These are phyloP conservation scores for Salvelinus sp. DNA, from an alignment of 2,113 vertebrate genomes.

Conservation along the genomic window DNA sequence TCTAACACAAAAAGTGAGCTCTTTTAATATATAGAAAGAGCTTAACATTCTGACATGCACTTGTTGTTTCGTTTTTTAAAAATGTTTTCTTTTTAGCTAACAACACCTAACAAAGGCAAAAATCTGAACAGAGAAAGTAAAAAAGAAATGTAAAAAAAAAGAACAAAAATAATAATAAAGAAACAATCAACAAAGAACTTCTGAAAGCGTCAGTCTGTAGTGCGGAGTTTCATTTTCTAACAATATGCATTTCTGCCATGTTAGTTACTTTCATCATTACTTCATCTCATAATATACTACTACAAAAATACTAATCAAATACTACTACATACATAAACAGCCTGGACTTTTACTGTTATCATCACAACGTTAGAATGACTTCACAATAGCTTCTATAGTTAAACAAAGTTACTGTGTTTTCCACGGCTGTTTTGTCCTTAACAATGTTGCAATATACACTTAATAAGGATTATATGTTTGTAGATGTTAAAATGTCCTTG, in stretches of 20 bases:
- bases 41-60: slow-evolving; percentile 33
- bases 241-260: slow-evolving; percentile 17
- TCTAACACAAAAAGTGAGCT: slow-evolving; percentile 25
- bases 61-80: slow-evolving; percentile 11
- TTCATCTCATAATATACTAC: slow-evolving; percentile 20
- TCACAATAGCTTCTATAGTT: slow-evolving; percentile 20
- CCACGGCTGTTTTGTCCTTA: slow-evolving; percentile 9
- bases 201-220: slow-evolving; percentile 9
- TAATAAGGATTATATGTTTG: slow-evolving; percentile 24
- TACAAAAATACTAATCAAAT: slow-evolving; percentile 11
- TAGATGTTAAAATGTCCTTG: slow-evolving; percentile 17
- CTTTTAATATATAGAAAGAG: slow-evolving; percentile 9
- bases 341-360: slow-evolving; percentile 9
- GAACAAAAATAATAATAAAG: not conserved
- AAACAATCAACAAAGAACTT: slow-evolving; percentile 29
- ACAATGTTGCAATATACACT: slow-evolving; percentile 34
- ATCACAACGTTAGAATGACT: slow-evolving; percentile 26
- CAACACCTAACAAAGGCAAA: slow-evolving; percentile 26
- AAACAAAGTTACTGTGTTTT: too few species aligned
- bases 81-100: not conserved
- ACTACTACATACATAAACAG: slow-evolving; percentile 14
- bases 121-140: slow-evolving; percentile 18
- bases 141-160: not conserved
- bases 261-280: not conserved
- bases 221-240: slow-evolving; percentile 17